phyloP scores from a whole-genome alignment of 2,888 invertebrate genomes.

The Lithosia quadra region DNA sequence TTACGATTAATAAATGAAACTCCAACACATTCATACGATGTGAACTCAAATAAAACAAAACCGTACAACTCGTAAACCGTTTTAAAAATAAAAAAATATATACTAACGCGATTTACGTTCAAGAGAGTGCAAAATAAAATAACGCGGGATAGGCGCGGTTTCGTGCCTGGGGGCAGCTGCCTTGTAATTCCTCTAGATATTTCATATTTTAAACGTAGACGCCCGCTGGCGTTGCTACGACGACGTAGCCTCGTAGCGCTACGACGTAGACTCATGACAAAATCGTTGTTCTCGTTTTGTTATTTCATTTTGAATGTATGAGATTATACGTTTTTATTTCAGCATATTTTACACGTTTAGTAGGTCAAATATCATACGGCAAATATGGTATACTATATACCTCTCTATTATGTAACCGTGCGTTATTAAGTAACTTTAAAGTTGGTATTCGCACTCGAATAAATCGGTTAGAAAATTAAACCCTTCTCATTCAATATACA shows the following conservation, averaged over 20 bases:
- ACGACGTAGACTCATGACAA: conserved; percentile 62
- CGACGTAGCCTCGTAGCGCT: conserved; percentile 72
- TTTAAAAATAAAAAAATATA: conserved; percentile 52
- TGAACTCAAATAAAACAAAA: conserved; percentile 61
- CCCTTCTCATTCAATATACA: too few species aligned
- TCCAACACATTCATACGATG: conserved; percentile 50
- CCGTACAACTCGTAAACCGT: conserved; percentile 70
- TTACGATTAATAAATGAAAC: conserved; percentile 54
- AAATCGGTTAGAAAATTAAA: too few species aligned
- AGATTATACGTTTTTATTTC: conserved; percentile 5
- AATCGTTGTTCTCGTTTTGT: conserved; percentile 49
- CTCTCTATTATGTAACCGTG: not conserved
- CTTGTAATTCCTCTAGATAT: conserved; percentile 83
- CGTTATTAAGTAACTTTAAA: too few species aligned
- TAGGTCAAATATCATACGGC: too few species aligned
- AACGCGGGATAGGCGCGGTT: conserved; percentile 82
- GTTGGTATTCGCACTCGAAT: too few species aligned
- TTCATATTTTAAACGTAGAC: conserved; percentile 79
- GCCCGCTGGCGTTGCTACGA: conserved; percentile 75
- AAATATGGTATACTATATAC: too few species aligned
- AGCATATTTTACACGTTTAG: not conserved
- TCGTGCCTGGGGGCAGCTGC: conserved; percentile 71
- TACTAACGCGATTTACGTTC: conserved; percentile 63
- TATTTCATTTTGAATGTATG: conserved; percentile 35
- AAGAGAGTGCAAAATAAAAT: conserved; percentile 85